Percentiles rank a stretch among this genome's conserved stretches.
phyloP scores from a whole-genome alignment of 2,888 invertebrate species.

The Amaurobius ferox region DNA sequence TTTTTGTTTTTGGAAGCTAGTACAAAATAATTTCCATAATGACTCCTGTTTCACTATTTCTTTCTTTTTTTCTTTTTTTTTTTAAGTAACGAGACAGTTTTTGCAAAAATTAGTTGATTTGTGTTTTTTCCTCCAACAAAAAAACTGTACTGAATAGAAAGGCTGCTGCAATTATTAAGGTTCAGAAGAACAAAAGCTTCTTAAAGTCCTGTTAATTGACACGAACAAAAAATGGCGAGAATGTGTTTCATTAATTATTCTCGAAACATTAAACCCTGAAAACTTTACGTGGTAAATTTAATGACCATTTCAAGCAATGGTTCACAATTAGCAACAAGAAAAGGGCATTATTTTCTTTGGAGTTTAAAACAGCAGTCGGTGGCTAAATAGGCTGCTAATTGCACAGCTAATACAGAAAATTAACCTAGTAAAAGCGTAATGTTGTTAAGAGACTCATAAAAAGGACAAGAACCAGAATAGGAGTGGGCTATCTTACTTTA shows the following conservation, averaged over 20 bases:
- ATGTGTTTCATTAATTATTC: conserved; percentile 67
- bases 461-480: too few relatives aligned
- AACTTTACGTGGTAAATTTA: conserved; percentile 54
- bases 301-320: conserved; percentile 65
- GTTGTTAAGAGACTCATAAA: too few relatives aligned
- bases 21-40: conserved; percentile 31
- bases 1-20: conserved; percentile 7
- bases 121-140: background rate
- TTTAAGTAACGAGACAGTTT: background rate
- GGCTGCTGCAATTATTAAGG: conserved; percentile 47
- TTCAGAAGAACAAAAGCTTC: conserved; percentile 60
- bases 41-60: conserved; percentile 10
- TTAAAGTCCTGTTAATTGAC: conserved; percentile 54
- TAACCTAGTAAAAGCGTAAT: too few relatives aligned
- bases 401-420: background rate
- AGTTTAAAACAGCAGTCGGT: conserved; percentile 2
- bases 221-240: conserved; percentile 38
- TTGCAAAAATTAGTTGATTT: conserved; percentile 10
- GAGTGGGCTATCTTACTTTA: too few relatives aligned
- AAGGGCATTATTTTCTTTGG: conserved; percentile 19
- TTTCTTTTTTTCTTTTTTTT: too few relatives aligned
- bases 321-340: conserved; percentile 47
- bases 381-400: conserved; percentile 12
- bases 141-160: conserved; percentile 23
- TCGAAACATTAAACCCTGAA: conserved; percentile 63